These are phyloP conservation scores for Meloidogyne chitwoodi DNA, from an alignment of 1,140 invertebrate species.

Conservation along the genomic window DNA sequence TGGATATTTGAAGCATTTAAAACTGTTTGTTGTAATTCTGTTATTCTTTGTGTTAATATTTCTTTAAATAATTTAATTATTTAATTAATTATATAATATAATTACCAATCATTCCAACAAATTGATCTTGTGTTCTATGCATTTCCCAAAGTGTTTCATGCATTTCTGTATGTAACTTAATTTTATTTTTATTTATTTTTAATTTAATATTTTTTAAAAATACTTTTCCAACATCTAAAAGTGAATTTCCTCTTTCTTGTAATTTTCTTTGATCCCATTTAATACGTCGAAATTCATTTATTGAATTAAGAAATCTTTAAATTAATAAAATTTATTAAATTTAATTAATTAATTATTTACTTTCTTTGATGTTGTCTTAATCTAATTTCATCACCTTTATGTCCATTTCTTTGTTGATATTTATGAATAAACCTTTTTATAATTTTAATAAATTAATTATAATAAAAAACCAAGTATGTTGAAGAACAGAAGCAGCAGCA, in stretches of 20 bases:
- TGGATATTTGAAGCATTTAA: not conserved
- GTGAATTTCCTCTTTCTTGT: slow-evolving; percentile 57
- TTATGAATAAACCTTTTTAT: slow-evolving; percentile 57
- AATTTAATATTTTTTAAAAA: too few relatives aligned
- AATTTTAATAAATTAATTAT: not conserved
- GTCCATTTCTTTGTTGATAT: slow-evolving; percentile 44
- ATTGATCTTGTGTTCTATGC: slow-evolving; percentile 59
- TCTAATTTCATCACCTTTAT: slow-evolving; percentile 57
- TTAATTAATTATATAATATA: slow-evolving; percentile 35
- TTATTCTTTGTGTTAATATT: slow-evolving; percentile 33
- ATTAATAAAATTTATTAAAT: not conserved
- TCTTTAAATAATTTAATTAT: slow-evolving; percentile 18
- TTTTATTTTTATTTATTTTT: too few relatives aligned
- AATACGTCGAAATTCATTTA: slow-evolving; percentile 58
- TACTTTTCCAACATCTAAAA: slow-evolving; percentile 59
- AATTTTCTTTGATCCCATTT: slow-evolving; percentile 60
- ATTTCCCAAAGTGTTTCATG: slow-evolving; percentile 60
- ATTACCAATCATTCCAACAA: slow-evolving; percentile 54
- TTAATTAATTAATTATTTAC: not conserved
- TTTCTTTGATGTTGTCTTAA: slow-evolving; percentile 57
- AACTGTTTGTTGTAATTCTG: slow-evolving; percentile 31
- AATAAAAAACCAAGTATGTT: slow-evolving; percentile 63
- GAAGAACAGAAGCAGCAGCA: slow-evolving; percentile 64
- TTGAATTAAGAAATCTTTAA: slow-evolving; percentile 50
- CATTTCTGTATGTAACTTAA: slow-evolving; percentile 59